Evolutionary conservation across 2,113 vertebrate species (phyloP).

Genomic region (Neolamprologus tretocephalus): DNA sequence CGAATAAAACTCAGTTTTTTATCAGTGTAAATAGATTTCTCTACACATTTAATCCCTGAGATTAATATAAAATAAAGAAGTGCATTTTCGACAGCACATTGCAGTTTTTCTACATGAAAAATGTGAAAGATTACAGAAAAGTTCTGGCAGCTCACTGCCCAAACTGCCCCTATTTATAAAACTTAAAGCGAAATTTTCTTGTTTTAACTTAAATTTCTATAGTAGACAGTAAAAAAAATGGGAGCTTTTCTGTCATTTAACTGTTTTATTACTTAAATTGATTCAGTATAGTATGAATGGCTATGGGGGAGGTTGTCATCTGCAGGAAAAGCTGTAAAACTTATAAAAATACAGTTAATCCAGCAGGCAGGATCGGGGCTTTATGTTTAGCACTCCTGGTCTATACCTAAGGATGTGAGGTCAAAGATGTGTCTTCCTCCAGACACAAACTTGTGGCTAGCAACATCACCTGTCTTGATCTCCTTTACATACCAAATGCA

Average conservation of each 20-base stretch:
- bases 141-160: neutral
- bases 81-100: accelerated
- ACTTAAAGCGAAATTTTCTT: neutral
- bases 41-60: neutral
- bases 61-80: neutral
- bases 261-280: neutral
- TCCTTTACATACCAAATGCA: neutral
- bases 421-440: neutral
- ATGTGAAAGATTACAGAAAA: neutral
- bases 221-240: neutral
- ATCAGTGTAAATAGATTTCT: accelerated
- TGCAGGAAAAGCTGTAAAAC: neutral
- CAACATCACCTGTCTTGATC: neutral
- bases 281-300: neutral
- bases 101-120: neutral
- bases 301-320: neutral
- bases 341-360: neutral
- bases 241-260: neutral
- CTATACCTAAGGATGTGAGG: neutral
- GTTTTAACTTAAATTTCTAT: neutral
- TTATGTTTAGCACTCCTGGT: neutral
- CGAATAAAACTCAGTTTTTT: accelerated
- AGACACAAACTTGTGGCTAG: neutral
- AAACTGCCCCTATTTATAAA: neutral
- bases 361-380: neutral